phyloP scores from a whole-genome alignment of 2,113 vertebrate species.

The Copsychus sechellarum region DNA sequence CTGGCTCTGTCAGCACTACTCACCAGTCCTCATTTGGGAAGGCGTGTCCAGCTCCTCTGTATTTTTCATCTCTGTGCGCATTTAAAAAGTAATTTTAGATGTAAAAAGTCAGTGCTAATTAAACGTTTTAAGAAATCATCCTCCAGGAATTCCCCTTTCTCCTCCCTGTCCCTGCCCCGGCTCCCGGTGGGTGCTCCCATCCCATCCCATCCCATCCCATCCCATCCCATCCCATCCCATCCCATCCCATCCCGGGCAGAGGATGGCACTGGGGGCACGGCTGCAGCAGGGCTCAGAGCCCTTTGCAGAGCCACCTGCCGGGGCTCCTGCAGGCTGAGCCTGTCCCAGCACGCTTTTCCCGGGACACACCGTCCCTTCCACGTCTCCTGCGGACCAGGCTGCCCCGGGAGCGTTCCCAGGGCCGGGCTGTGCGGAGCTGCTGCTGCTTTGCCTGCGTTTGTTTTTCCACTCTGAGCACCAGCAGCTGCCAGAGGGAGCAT shows the following conservation, averaged over 20 bases:
- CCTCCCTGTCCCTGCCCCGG: background rate
- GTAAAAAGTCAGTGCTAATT: constrained; percentile 36
- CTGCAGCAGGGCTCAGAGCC: constrained; percentile 1
- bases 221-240: no score
- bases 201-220: background rate
- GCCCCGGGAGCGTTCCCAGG: background rate
- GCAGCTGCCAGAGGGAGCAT: background rate
- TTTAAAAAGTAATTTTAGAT: constrained; percentile 8
- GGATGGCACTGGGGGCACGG: no score
- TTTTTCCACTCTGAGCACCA: background rate
- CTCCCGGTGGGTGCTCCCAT: background rate
- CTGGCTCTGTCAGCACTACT: background rate
- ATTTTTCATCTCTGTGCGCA: constrained; percentile 35
- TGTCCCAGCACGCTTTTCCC: background rate
- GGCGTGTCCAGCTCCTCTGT: background rate
- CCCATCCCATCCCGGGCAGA: no score
- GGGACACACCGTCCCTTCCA: background rate
- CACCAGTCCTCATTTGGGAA: background rate
- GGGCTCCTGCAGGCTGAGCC: constrained; percentile 32
- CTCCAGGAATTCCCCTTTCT: constrained; percentile 50
- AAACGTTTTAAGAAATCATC: constrained; percentile 17
- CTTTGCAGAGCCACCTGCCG: background rate
- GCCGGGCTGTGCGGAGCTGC: background rate
- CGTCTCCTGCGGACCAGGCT: background rate
- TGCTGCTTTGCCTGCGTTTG: background rate